Conservation (phyloP, 1,140 invertebrate species). For the Dinoponera quadriceps region DNA sequence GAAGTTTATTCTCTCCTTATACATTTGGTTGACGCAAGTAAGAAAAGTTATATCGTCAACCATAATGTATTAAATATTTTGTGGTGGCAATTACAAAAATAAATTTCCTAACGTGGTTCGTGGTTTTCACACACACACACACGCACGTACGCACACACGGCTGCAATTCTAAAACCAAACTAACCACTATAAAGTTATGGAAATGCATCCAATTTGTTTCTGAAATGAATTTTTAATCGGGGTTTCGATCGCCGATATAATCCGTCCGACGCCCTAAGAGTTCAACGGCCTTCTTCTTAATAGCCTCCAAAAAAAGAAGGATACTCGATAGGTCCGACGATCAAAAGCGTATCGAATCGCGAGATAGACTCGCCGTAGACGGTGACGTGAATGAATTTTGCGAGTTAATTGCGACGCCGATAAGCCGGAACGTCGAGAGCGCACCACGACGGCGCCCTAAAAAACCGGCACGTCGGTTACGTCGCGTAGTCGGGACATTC, state of each 20-base stretch:
- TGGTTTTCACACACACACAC: too few species aligned
- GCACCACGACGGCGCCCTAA: background rate
- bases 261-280: background rate
- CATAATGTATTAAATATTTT: too few species aligned
- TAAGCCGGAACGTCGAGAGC: background rate
- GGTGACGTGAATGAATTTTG: slow-evolving; percentile 14
- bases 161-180: background rate
- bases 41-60: too few species aligned
- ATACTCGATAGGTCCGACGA: background rate
- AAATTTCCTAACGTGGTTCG: too few species aligned
- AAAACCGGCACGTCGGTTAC: background rate
- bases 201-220: background rate
- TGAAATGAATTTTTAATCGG: slow-evolving; percentile 19
- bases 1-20: too few species aligned
- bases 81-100: too few species aligned
- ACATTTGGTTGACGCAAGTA: too few species aligned
- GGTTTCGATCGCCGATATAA: background rate
- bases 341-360: slow-evolving; percentile 7
- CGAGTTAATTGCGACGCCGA: background rate
- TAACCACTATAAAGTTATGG: background rate
- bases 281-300: background rate
- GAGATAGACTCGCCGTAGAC: background rate
- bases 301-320: background rate
- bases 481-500: background rate
- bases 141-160: too few species aligned